Evolutionary conservation across 2,797 vertebrate species (phyloP), one percentile per base, ranked within the genome.

Genomic region (Buceros bicornis): DNA sequence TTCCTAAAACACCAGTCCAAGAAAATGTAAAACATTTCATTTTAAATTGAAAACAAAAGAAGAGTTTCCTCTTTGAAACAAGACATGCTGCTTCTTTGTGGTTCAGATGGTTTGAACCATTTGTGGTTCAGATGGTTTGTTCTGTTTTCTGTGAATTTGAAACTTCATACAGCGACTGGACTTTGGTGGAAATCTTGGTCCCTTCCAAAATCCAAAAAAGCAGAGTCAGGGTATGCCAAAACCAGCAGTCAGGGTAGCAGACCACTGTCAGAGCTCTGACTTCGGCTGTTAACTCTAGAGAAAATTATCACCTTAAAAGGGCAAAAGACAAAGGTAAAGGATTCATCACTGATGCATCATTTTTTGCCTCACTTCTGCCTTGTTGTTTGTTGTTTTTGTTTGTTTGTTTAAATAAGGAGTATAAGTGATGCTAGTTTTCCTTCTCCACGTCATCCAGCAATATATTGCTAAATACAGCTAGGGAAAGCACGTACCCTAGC

Each of bases 41-140:
- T 89, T 93, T 67, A 92, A 96, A 92, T 87, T 85, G 90, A 58
- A 95, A 96, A 84, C 54, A 84, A 72, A 93, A 69, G 53, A 77
- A 40, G 60, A 53, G 15, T 48, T 83, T 33, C 42, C 31, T 62
- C 66, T 96, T 92, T 95, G 90, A 95, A 93, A 93, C 14, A 61
- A 87, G 56, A 33, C 56, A 9, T 82, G 53, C 43, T 90, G 94
- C 90, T 33, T 84, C 66, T 89, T 64, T 56, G 77, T 81, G 73
- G 31, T 77, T 94, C 64, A 53, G 3, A 90, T 84, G 58, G 48
- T 40, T 40, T 40, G 37, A 40, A 40, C 37, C 37, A 40, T 89
- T 64, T 56, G 77, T 81, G 73, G 31, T 77, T 94, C 64, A 53
- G 2, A 90, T 84, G 58, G 48, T 79, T 88, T 64, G 19, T 76